A percentile compares a stretch with the other conserved stretches of the same genome.
Evolutionary conservation across 2,888 invertebrate species (phyloP).

Genomic region (Tethea ocularis): DNA sequence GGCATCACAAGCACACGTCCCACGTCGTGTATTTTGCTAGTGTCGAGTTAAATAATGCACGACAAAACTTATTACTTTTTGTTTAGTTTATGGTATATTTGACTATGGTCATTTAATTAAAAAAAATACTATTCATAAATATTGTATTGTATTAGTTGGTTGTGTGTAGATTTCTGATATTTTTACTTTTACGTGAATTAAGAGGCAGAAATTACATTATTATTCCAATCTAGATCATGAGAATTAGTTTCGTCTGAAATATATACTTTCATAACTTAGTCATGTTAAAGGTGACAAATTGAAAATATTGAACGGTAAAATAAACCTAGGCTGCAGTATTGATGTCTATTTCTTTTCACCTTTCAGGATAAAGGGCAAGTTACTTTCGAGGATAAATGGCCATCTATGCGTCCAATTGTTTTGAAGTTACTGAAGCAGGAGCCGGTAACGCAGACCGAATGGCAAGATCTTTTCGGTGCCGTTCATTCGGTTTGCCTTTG

Average conservation of each 20-base stretch:
- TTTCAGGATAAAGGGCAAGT: constrained; percentile 90
- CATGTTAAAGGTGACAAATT: constrained; percentile 31
- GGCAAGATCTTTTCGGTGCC: constrained; percentile 98
- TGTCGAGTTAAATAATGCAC: no score
- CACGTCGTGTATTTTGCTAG: no score
- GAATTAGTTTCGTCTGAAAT: constrained; percentile 36
- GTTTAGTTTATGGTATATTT: no score
- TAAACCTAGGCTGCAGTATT: background rate
- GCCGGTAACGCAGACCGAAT: constrained; percentile 95
- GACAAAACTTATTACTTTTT: no score
- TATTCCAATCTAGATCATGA: constrained; percentile 37
- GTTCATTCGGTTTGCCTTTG: constrained; percentile 98
- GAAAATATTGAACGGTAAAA: background rate
- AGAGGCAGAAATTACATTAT: constrained; percentile 15
- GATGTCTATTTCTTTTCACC: constrained; percentile 15
- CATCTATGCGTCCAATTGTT: constrained; percentile 96
- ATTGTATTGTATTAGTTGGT: no score
- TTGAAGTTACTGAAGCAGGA: constrained; percentile 97
- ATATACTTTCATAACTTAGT: constrained; percentile 21
- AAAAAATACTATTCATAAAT: no score
- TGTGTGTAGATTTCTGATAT: background rate
- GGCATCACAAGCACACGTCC: no score
- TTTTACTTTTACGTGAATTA: constrained; percentile 3
- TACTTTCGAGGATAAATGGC: constrained; percentile 98
- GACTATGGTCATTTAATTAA: no score